Conservation (phyloP, 1,140 invertebrate genomes). For the Vanessa tameamea region DNA sequence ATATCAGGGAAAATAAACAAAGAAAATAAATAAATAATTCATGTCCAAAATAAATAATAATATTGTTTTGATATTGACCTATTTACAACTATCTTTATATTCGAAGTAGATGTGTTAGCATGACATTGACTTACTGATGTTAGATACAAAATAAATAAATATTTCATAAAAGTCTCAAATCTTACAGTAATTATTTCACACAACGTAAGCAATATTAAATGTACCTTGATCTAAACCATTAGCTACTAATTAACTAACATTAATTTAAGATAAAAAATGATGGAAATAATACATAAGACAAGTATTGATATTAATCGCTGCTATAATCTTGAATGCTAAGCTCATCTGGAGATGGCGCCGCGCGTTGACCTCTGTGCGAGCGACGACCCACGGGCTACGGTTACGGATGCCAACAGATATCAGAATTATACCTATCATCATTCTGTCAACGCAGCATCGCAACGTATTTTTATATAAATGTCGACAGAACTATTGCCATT, state of each 20-base stretch:
- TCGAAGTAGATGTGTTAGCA: slow-evolving; percentile 14
- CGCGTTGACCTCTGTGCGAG: slow-evolving; percentile 26
- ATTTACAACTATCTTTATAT: slow-evolving; percentile 48
- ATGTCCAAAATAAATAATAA: slow-evolving; percentile 65
- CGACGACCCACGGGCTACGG: slow-evolving; percentile 16
- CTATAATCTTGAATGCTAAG: slow-evolving; percentile 17
- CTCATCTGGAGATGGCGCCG: slow-evolving; percentile 16
- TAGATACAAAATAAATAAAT: slow-evolving; percentile 1
- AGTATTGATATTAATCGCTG: not conserved
- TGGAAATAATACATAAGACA: not conserved
- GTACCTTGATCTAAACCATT: too few species aligned
- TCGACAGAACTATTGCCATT: not conserved
- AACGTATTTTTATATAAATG: not conserved
- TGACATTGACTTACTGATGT: slow-evolving; percentile 20
- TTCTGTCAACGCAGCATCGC: slow-evolving; percentile 17
- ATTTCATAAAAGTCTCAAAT: not conserved
- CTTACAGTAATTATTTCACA: not conserved
- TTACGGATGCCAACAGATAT: slow-evolving; percentile 11
- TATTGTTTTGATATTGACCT: slow-evolving; percentile 73
- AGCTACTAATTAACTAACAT: too few species aligned
- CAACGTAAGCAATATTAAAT: too few species aligned
- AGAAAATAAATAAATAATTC: slow-evolving; percentile 67
- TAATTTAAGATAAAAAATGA: not conserved
- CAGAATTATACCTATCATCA: slow-evolving; percentile 13
- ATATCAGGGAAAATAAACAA: slow-evolving; percentile 75